phyloP scores from a whole-genome alignment of 1,140 invertebrate genomes.

The Rhyzopertha dominica region DNA sequence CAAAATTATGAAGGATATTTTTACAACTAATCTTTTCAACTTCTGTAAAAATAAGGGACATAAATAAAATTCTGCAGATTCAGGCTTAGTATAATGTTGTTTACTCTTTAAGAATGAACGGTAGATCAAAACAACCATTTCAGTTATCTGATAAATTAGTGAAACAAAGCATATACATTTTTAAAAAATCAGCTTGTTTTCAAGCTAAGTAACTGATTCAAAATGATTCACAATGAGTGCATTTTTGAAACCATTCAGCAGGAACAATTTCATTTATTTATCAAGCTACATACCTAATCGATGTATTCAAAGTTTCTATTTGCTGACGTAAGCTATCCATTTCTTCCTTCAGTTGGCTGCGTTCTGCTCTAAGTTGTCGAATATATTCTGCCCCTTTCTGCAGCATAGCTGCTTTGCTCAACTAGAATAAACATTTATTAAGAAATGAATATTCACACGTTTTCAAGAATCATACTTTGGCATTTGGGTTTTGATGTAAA shows the following conservation, averaged over 20 bases:
- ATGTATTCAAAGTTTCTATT: constrained; percentile 84
- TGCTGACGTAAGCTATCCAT: constrained; percentile 80
- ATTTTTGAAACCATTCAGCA: too few relatives aligned
- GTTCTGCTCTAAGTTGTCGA: constrained; percentile 78
- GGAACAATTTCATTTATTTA: too few relatives aligned
- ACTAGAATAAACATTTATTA: constrained; percentile 52
- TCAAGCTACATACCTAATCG: constrained; percentile 66
- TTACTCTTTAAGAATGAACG: too few relatives aligned
- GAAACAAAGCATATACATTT: background rate
- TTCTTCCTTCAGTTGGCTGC: constrained; percentile 83
- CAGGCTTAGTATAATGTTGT: too few relatives aligned
- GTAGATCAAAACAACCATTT: too few relatives aligned
- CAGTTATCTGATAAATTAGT: background rate
- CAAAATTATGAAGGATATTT: too few relatives aligned
- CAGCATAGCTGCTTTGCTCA: constrained; percentile 94
- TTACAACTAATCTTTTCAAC: too few relatives aligned
- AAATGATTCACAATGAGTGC: too few relatives aligned
- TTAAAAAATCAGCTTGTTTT: too few relatives aligned
- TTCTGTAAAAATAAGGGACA: too few relatives aligned
- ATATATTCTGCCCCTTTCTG: constrained; percentile 97
- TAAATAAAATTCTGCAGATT: too few relatives aligned
- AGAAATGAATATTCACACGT: constrained; percentile 1
- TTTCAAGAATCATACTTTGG: constrained; percentile 65
- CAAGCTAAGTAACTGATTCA: too few relatives aligned
- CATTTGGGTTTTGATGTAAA: constrained; percentile 82